Percentiles rank a stretch among this genome's conserved stretches.
These are phyloP conservation scores for Tridacna gigas DNA, from an alignment of 2,888 invertebrate species.

Conservation along the genomic window DNA sequence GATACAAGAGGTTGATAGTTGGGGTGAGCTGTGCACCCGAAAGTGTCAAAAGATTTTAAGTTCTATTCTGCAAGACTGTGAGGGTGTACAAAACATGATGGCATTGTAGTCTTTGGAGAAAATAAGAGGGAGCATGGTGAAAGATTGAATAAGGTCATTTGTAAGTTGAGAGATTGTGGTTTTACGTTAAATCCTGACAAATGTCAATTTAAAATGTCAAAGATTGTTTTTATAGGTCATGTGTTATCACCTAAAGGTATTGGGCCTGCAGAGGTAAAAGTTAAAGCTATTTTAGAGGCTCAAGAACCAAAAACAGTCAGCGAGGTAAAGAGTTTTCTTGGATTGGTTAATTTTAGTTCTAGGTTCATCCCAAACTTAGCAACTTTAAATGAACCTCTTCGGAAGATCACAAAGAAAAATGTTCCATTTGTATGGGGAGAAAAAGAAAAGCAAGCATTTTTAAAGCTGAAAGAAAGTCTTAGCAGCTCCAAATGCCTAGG, in stretches of 20 bases:
- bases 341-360: conserved; percentile 48
- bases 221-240: conserved; percentile 57
- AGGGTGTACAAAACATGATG: conserved; percentile 43
- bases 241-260: conserved; percentile 50
- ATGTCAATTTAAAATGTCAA: conserved; percentile 61
- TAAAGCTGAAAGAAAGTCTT: background rate
- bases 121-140: conserved; percentile 52
- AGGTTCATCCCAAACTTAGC: conserved; percentile 56
- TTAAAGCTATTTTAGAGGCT: conserved; percentile 50
- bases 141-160: conserved; percentile 47
- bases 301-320: conserved; percentile 34
- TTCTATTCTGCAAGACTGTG: conserved; percentile 36
- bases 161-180: conserved; percentile 43
- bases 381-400: conserved; percentile 44
- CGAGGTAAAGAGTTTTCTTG: conserved; percentile 59
- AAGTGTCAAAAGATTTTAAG: conserved; percentile 44
- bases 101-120: conserved; percentile 60
- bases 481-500: conserved; percentile 11
- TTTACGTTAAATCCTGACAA: conserved; percentile 63
- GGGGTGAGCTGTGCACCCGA: conserved; percentile 54
- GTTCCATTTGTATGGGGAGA: conserved; percentile 34
- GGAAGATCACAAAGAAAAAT: conserved; percentile 35
- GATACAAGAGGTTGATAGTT: conserved; percentile 50
- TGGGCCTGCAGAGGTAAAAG: conserved; percentile 39
- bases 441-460: background rate